A percentile compares a stretch with the other conserved stretches of the same genome.
phyloP scores from a whole-genome alignment of 2,797 vertebrate genomes.

The Champsocephalus gunnari region DNA sequence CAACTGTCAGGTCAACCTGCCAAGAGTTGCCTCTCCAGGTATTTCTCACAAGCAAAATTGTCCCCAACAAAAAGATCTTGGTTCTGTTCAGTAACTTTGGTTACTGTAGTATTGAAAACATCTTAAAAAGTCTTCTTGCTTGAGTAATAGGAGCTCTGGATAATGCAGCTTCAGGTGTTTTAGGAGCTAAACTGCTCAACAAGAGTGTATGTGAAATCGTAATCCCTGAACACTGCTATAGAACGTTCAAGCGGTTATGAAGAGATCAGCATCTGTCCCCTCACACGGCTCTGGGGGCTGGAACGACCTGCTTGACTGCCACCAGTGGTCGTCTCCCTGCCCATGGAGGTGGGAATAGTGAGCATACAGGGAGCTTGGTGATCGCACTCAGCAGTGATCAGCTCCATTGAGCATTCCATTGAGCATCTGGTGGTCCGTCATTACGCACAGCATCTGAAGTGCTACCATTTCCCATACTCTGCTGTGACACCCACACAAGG shows the following conservation, averaged over 20 bases:
- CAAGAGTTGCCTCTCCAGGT: too few species aligned
- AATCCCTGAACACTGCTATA: constrained; percentile 25
- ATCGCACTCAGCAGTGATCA: constrained; percentile 61
- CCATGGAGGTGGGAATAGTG: constrained; percentile 50
- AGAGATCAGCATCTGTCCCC: constrained; percentile 62
- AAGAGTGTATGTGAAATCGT: constrained; percentile 20
- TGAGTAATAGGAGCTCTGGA: too few species aligned
- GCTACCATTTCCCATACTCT: constrained; percentile 64
- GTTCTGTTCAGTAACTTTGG: too few species aligned
- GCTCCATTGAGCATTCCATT: constrained; percentile 74
- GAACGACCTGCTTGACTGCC: constrained; percentile 41
- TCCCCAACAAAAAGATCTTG: too few species aligned
- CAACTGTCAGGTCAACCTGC: too few species aligned
- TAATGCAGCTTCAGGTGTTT: not conserved
- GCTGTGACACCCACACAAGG: constrained; percentile 68
- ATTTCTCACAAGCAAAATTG: too few species aligned
- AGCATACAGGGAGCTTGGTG: constrained; percentile 49
- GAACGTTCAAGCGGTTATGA: constrained; percentile 48
- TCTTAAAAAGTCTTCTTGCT: too few species aligned
- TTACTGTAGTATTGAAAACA: too few species aligned
- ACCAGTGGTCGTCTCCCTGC: constrained; percentile 39
- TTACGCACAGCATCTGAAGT: constrained; percentile 72
- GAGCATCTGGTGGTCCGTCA: constrained; percentile 74
- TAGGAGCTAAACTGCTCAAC: constrained; percentile 20
- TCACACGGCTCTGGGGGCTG: constrained; percentile 43